Base-by-base conservation (phyloP, 2,113 vertebrate genomes). In the Actinemys pallida region DNA sequence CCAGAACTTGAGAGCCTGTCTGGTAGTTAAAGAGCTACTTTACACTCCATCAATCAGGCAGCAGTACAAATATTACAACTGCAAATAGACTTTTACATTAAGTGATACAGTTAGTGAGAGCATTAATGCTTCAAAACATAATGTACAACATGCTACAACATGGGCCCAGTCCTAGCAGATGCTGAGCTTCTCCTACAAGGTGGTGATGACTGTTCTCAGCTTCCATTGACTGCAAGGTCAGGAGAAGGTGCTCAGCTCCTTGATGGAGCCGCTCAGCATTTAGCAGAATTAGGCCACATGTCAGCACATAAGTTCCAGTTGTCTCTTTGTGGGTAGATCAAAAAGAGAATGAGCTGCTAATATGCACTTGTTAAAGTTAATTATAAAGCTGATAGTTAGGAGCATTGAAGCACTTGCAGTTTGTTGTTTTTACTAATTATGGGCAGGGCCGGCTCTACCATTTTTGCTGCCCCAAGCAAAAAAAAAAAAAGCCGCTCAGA, bases 121-220 rank as follows among this genome's bases (percentile, higher is more conserved):
- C 20, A 92, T 80, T 90, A 95, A 80, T 87, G 8, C n/a, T 95
- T 91, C 84, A 94, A 96, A 95, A 88, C 24, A 88, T 87, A 91
- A 83, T 3, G 13, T 81, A 75, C 35, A 69, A 25, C 0, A 17
- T 86, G 25, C 25, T 29, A 29, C 25, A 13, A 59, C 57, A 62
- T 2, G 1, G 31, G 81, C 27, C 1, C n/a, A 69, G 27, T 59
- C 35, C 27, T 69, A 27, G 35, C 54, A 93, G 93, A 89, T 29
- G 47, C 20, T 82, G 76, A 92, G 31, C 42, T 92, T 81, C 53
- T 83, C 3, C 47, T 85, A 79, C 24, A 76, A 69, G 6, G 75
- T 5, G 11, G 86, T 62, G 16, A 10, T 69, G 85, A 72, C 50
- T 76, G 22, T 4, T 88, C 6, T 82, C 11, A 29, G 75, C 42